Evolutionary conservation across 2,797 vertebrate genomes (phyloP).

Genomic region (Channa striata): DNA sequence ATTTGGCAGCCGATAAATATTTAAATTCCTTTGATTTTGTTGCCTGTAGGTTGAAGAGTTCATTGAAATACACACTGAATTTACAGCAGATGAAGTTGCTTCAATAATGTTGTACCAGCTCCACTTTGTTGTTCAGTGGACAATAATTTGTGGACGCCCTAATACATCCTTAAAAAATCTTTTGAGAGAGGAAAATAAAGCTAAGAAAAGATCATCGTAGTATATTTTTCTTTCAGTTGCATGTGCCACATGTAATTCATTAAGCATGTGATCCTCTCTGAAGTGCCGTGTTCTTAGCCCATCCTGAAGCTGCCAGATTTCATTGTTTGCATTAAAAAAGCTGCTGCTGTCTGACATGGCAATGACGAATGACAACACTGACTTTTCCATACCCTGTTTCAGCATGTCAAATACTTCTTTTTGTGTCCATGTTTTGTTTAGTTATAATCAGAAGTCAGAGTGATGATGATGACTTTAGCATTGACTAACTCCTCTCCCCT

Average conservation of each 20-base stretch:
- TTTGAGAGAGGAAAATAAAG: too few relatives aligned
- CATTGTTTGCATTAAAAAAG: conserved; percentile 12
- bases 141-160: background rate
- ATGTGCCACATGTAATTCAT: background rate
- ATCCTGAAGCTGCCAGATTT: conserved; percentile 3
- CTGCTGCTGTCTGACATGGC: conserved; percentile 10
- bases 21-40: conserved; percentile 28
- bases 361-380: conserved; percentile 26
- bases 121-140: background rate
- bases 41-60: conserved; percentile 19
- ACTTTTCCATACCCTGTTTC: conserved; percentile 38
- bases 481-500: background rate
- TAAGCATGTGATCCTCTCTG: background rate
- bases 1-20: conserved; percentile 20
- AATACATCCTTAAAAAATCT: too few relatives aligned
- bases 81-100: conserved; percentile 1
- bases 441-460: conserved; percentile 5
- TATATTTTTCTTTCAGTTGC: background rate
- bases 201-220: background rate
- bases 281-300: background rate
- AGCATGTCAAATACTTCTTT: conserved; percentile 29
- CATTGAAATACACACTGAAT: conserved; percentile 14
- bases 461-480: background rate
- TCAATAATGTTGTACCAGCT: background rate
- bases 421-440: too few relatives aligned